Conservation (phyloP, 2,888 invertebrate genomes). For the Platycnemis pennipes region DNA sequence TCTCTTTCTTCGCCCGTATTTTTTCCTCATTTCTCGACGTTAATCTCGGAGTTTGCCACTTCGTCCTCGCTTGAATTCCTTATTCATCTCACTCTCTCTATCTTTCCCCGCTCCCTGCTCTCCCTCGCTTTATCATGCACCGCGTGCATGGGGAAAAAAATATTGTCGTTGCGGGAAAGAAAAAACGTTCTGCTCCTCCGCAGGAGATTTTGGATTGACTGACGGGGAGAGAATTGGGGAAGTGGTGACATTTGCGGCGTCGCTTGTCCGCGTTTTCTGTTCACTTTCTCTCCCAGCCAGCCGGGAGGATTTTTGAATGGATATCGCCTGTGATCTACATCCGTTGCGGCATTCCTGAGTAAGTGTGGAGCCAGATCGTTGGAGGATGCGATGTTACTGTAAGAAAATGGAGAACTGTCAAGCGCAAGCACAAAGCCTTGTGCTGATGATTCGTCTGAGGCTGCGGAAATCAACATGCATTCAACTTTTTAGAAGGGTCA, state of each 20-base stretch:
- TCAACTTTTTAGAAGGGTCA: no score
- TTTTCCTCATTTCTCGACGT: slow-evolving; percentile 61
- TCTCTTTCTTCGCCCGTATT: neutral
- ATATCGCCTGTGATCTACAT: no score
- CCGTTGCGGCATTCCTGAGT: no score
- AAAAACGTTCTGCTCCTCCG: neutral
- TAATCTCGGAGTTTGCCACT: slow-evolving; percentile 60
- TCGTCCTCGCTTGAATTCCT: slow-evolving; percentile 14
- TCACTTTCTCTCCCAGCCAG: neutral
- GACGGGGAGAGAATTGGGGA: neutral
- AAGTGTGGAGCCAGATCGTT: no score
- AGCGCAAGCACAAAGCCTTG: no score
- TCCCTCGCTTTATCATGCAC: neutral
- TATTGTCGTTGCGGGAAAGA: neutral
- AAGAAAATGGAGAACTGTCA: no score
- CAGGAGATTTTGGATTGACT: neutral
- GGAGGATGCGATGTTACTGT: no score
- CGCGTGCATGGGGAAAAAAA: neutral
- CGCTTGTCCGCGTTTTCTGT: neutral
- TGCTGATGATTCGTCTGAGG: no score
- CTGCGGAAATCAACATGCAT: no score
- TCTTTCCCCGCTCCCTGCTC: neutral
- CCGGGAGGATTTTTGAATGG: no score
- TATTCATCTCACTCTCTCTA: neutral
- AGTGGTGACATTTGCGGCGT: neutral